Evolutionary conservation across 1,140 invertebrate species (phyloP), one percentile per base, ranked within the genome.

Genomic region (Theocolax elegans): DNA sequence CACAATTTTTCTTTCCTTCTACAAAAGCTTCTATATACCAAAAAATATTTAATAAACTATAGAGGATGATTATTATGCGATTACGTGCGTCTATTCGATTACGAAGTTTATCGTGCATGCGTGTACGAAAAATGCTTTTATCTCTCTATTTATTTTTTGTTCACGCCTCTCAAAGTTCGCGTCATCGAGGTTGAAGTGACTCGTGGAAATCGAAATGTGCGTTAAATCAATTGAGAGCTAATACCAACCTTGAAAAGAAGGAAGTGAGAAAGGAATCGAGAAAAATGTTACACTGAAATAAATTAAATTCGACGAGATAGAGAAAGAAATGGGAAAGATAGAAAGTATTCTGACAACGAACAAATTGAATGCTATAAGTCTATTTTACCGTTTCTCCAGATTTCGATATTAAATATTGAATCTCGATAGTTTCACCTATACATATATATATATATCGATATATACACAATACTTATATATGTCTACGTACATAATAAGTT

Each of bases 281-380:
- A 54, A 29, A 54, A 19, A 29, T 35, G 53, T 54, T 51, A 51
- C 13, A 15, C 29, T 54, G 53, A 54, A 19, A 19, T 35, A 31
- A 54, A 54, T 54, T 21, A n/a, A 17, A 12, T 51, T 27, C 4
- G 31, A 10, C 4, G 31, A 10, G 44, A 46, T n/a, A 46, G 15
- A 46, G 1, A 17, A 3, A 51, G 25, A 23, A 19, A 12, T 1
- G 10, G 48, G 0, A 25, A 13, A 21, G 23, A 51, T 9, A 35
- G 10, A 10, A 35, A 35, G 4, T 10, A 10, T 48, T 6, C 7
- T 21, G 46, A 10, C 7, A 19, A 12, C 9, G 21, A 49, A 49
- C 21, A 31, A 53, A 53, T 53, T 17, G 27, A 29, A 53, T n/a
- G 25, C 23, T 29, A 53, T 29, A 1, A 8, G 4, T 27, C 27